phyloP scores from a whole-genome alignment of 2,797 vertebrate genomes.

The Poeciliopsis paucimaculata region DNA sequence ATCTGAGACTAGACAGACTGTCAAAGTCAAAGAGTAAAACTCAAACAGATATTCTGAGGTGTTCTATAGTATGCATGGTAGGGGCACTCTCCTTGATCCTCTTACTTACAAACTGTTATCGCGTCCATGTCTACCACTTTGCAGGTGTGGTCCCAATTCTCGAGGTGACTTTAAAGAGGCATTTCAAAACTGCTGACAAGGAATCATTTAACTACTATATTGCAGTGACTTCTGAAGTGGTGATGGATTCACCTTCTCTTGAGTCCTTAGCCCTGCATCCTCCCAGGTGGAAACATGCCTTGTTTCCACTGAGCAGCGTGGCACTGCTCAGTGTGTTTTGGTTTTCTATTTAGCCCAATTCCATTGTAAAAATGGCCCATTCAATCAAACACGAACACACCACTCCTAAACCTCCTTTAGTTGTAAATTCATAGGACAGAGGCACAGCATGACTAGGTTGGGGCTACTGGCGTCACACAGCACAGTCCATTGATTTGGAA shows the following conservation, averaged over 20 bases:
- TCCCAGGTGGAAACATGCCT: not conserved
- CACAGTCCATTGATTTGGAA: not conserved
- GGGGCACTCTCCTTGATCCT: not conserved
- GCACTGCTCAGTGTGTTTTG: not conserved
- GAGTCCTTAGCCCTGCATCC: not conserved
- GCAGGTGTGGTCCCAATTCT: not conserved
- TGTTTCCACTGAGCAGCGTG: not conserved
- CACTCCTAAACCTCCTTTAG: not conserved
- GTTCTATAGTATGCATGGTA: not conserved
- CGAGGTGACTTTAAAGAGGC: not conserved
- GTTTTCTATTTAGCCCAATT: not conserved
- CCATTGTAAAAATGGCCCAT: not conserved
- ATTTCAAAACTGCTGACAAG: not conserved
- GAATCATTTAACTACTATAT: not conserved
- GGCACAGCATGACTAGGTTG: not conserved
- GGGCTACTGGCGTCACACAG: not conserved
- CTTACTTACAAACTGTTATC: not conserved
- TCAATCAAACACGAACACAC: not conserved
- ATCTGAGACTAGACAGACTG: not conserved
- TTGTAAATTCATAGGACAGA: not conserved
- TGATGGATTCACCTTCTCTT: not conserved
- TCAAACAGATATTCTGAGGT: not conserved
- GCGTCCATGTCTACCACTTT: not conserved
- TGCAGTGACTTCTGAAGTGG: not conserved
- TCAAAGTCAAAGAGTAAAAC: not conserved